Base-by-base conservation (phyloP, 2,888 invertebrate species). In the Oscheius myriophilus region DNA sequence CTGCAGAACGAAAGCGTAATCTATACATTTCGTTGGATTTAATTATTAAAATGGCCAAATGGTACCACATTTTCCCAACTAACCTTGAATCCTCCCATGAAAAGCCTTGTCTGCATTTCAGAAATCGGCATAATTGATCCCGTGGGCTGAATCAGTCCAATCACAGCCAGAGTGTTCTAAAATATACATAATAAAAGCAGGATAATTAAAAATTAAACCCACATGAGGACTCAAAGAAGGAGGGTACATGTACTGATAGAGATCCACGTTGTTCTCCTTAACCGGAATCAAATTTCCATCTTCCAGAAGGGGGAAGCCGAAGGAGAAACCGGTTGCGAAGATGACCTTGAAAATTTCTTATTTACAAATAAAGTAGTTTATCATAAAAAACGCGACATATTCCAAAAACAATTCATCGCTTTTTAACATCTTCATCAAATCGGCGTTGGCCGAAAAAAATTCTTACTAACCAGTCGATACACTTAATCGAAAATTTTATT, bases 71-170 rank as follows among this genome's bases (percentile, higher is more conserved):
- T 21, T 11, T 3, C 49, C 39, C 14, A 2, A 53, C 58, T 51
- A 1, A 65, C 68, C 43, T 66, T 70, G n/a, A 89, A 61, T 1
- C 64, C 71, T 33, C 69, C 67, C 53, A 75, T 74, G 69, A 79
- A 82, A 39, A 82, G 58, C 16, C 82, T 70, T 11, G 87, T 86
- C 78, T 89, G 89, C 79, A 89, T 79, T 74, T 89, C 89, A 3
- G 86, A 82, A 1, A 88, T 86, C 0, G 88, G 88, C 79, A 87
- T 85, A n/a, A 89, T 79, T 7, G 88, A 86, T 2, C 88, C 88
- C 3, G 86, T 67, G 0, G 88, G 87, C 77, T 89, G 88, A 26
- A 88, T 78, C 65, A 87, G 86, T 9, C 88, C 89, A 64, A 89
- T 87, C 7, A 89, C 82, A 18, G 87, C 88, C 69, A 89, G 71